Conservation (phyloP, 2,888 invertebrate genomes). For the Hedychridium roseum region DNA sequence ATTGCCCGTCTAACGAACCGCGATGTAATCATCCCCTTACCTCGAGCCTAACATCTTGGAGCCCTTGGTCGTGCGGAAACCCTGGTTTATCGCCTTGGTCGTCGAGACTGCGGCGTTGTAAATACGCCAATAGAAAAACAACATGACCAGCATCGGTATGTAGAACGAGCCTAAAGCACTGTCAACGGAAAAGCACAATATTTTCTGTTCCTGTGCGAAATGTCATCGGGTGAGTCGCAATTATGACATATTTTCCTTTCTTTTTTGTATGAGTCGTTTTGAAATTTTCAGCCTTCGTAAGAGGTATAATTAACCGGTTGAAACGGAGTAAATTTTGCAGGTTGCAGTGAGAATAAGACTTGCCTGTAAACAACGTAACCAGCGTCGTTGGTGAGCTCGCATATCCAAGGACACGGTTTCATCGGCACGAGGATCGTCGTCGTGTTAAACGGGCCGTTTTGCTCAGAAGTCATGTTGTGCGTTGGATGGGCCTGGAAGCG, state of each 20-base stretch:
- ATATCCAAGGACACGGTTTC: slow-evolving; percentile 83
- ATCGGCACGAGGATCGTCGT: slow-evolving; percentile 57
- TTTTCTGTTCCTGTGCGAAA: no score
- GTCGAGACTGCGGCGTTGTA: slow-evolving; percentile 93
- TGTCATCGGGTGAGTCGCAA: no score
- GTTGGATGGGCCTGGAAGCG: slow-evolving; percentile 27
- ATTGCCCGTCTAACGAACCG: no score
- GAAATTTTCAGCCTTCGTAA: no score
- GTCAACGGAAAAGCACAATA: no score
- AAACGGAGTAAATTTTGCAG: no score
- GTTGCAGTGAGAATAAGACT: no score
- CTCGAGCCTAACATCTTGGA: slow-evolving; percentile 62
- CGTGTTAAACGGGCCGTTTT: slow-evolving; percentile 53
- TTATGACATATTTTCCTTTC: no score
- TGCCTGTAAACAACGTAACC: slow-evolving; percentile 90
- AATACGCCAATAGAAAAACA: slow-evolving; percentile 97
- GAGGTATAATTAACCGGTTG: no score
- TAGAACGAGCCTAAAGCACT: slow-evolving; percentile 98
- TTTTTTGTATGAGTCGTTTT: no score
- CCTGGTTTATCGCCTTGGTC: slow-evolving; percentile 91
- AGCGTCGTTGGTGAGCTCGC: slow-evolving; percentile 91
- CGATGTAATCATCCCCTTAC: no score
- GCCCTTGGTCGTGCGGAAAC: slow-evolving; percentile 87
- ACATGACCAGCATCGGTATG: slow-evolving; percentile 97
- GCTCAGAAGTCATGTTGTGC: slow-evolving; percentile 44